Evolutionary conservation across 2,888 invertebrate genomes (phyloP).

Genomic region (Troides oblongomaculatus): DNA sequence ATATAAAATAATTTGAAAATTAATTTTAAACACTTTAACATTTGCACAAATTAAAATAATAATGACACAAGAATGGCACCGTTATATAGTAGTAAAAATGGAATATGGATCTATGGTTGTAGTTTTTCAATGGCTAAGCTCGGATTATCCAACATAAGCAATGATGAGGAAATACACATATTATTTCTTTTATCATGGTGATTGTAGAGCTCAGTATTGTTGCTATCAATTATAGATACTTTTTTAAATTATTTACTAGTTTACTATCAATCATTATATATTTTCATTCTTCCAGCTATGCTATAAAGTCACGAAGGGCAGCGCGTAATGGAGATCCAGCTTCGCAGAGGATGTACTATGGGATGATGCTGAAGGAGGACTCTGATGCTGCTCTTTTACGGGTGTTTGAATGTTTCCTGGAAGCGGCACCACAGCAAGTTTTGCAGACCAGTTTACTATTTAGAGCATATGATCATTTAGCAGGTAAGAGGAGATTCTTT

Average conservation of each 20-base stretch:
- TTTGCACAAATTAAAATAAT: too few relatives aligned
- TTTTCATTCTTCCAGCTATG: conserved; percentile 69
- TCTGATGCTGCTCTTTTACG: conserved; percentile 88
- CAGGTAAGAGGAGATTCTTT: conserved; percentile 58
- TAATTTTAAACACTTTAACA: neutral
- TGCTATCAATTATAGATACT: too few relatives aligned
- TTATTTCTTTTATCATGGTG: too few relatives aligned
- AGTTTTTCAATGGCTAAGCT: too few relatives aligned
- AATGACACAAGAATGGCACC: too few relatives aligned
- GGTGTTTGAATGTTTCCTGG: conserved; percentile 89
- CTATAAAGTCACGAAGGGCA: conserved; percentile 83
- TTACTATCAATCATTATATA: too few relatives aligned
- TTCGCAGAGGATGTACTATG: conserved; percentile 83
- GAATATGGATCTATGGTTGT: too few relatives aligned
- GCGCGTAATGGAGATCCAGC: conserved; percentile 78
- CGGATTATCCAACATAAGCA: too few relatives aligned
- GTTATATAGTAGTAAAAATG: too few relatives aligned
- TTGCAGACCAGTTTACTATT: conserved; percentile 86
- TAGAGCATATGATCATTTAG: conserved; percentile 74
- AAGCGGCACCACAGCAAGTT: conserved; percentile 90
- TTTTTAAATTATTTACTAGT: too few relatives aligned
- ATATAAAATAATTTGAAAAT: neutral
- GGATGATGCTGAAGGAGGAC: conserved; percentile 88
- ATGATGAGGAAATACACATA: too few relatives aligned
- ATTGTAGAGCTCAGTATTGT: too few relatives aligned